These are phyloP conservation scores for Ectemnius lituratus DNA, from an alignment of 2,888 invertebrate species.

Conservation along the genomic window DNA sequence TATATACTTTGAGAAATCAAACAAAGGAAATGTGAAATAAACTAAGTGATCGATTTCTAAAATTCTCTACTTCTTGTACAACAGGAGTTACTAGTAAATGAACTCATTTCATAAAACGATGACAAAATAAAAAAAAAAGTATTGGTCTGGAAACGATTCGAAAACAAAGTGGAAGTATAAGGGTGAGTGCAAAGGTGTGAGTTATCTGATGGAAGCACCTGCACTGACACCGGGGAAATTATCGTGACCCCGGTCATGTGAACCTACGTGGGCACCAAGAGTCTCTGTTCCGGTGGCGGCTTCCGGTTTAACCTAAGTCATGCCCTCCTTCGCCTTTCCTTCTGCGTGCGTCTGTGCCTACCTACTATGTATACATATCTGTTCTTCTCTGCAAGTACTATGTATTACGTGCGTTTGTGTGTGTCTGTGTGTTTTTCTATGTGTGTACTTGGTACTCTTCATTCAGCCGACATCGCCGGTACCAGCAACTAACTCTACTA, in stretches of 20 bases:
- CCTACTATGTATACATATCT: no score
- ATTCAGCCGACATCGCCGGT: slow-evolving; percentile 62
- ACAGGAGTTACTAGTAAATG: no score
- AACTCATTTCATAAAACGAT: background rate
- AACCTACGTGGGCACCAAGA: slow-evolving; percentile 63
- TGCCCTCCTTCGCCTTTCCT: slow-evolving; percentile 35
- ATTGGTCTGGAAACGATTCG: no score
- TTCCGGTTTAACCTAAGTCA: slow-evolving; percentile 67
- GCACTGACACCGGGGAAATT: slow-evolving; percentile 70
- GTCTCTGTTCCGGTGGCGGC: slow-evolving; percentile 71
- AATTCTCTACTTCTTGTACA: no score
- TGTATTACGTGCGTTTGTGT: no score
- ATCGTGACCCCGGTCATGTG: slow-evolving; percentile 72
- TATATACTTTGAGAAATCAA: no score
- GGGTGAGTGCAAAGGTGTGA: slow-evolving; percentile 41
- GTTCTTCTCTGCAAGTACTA: no score
- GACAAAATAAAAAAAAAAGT: background rate
- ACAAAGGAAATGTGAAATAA: no score
- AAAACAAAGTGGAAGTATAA: background rate
- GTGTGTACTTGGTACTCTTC: slow-evolving; percentile 37
- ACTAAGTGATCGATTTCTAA: no score
- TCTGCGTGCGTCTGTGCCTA: background rate
- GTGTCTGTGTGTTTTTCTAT: no score
- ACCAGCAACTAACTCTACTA: slow-evolving; percentile 61
- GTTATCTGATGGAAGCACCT: slow-evolving; percentile 65